Conservation (phyloP, 1,140 invertebrate species). For the Brachionus rubens region DNA sequence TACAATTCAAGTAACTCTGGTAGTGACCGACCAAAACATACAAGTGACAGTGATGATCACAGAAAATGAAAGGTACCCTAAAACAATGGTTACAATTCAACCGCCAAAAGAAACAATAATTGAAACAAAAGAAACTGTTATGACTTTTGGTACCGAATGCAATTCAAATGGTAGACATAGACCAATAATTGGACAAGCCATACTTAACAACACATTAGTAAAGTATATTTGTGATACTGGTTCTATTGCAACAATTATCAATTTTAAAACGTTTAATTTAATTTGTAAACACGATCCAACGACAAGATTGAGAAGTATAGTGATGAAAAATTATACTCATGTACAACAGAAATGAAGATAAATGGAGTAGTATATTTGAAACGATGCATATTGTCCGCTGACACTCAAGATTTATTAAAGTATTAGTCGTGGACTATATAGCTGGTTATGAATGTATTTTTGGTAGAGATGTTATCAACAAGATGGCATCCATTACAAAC, state of each 20-base stretch:
- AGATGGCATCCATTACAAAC: not conserved
- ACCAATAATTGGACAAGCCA: not conserved
- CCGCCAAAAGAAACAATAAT: not conserved
- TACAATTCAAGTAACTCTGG: no score
- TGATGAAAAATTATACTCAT: not conserved
- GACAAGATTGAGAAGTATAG: not conserved
- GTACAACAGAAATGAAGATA: not conserved
- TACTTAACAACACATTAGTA: not conserved
- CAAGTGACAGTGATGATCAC: no score
- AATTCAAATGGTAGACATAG: not conserved
- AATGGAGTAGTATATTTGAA: not conserved
- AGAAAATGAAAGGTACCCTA: no score
- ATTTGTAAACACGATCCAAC: not conserved
- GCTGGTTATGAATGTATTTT: not conserved
- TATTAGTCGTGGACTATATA: not conserved
- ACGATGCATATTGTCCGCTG: not conserved
- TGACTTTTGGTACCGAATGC: not conserved
- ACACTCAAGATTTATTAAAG: not conserved
- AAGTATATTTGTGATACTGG: constrained; percentile 10
- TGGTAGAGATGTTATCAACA: not conserved
- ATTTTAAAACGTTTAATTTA: not conserved
- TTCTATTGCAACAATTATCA: not conserved
- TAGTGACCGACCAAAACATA: no score
- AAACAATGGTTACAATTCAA: not conserved
- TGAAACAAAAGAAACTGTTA: not conserved